Conservation (phyloP, 2,113 vertebrate species). For the Anseranas semipalmata region DNA sequence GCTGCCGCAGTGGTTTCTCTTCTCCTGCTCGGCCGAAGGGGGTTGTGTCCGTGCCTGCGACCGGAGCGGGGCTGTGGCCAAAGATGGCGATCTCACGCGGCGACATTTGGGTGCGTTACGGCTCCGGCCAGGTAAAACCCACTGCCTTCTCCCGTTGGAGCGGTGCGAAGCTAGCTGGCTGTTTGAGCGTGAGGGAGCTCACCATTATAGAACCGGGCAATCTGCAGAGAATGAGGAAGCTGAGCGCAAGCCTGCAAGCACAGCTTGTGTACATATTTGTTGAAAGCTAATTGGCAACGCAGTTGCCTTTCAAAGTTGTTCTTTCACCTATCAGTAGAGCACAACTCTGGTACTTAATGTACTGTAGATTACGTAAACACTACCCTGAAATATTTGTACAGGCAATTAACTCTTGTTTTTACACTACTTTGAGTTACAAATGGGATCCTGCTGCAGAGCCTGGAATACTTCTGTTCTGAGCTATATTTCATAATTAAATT, state of each 20-base stretch:
- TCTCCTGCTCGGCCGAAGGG: not conserved
- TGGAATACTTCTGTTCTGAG: conserved; percentile 43
- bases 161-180: not conserved
- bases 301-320: conserved; percentile 72
- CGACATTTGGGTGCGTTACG: not conserved
- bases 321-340: conserved; percentile 73
- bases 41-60: not conserved
- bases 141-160: not conserved
- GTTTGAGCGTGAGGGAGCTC: not conserved
- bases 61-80: not conserved
- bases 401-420: conserved; percentile 74
- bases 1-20: not conserved
- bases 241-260: conserved; percentile 32
- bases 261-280: conserved; percentile 78
- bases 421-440: conserved; percentile 58
- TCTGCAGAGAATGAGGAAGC: conserved; percentile 54
- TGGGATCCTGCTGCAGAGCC: conserved; percentile 49
- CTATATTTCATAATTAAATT: conserved; percentile 33
- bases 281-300: conserved; percentile 74
- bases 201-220: conserved; percentile 9
- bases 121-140: not conserved
- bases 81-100: not conserved
- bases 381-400: conserved; percentile 74
- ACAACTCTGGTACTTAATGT: conserved; percentile 75
- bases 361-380: conserved; percentile 72